Conservation (phyloP, 2,113 vertebrate genomes). For the Chloropsis hardwickii region DNA sequence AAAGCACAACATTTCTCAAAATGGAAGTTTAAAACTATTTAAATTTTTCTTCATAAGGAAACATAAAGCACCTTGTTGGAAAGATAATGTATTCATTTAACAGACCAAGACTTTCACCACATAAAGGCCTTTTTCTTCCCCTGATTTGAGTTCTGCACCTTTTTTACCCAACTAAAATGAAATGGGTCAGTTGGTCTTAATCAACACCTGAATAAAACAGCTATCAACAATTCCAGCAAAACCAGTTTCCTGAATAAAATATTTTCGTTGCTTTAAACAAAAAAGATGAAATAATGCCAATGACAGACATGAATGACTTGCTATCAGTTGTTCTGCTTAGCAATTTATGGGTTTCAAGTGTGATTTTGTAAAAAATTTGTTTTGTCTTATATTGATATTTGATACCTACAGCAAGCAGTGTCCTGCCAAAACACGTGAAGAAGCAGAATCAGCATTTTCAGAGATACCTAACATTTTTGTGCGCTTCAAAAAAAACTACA, state of each 20-base stretch:
- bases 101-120: not conserved
- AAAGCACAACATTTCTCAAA: not conserved
- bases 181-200: not conserved
- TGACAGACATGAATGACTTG: not conserved
- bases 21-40: not conserved
- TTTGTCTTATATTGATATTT: not conserved
- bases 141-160: not conserved
- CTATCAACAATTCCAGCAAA: not conserved
- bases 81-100: not conserved
- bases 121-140: not conserved
- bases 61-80: not conserved
- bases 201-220: not conserved
- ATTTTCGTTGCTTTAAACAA: not conserved
- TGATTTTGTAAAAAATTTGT: not conserved
- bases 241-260: not conserved
- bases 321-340: not conserved
- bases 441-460: constrained; percentile 33
- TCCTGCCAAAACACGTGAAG: constrained; percentile 47
- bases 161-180: not conserved
- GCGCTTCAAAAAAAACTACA: constrained; percentile 28
- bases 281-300: not conserved
- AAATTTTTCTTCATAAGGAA: not conserved
- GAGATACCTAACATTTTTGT: constrained; percentile 58
- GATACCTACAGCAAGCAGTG: constrained; percentile 1
- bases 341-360: not conserved